Conservation (phyloP, 64 coral and sea anemone genomes). For the Orbicella faveolata region DNA sequence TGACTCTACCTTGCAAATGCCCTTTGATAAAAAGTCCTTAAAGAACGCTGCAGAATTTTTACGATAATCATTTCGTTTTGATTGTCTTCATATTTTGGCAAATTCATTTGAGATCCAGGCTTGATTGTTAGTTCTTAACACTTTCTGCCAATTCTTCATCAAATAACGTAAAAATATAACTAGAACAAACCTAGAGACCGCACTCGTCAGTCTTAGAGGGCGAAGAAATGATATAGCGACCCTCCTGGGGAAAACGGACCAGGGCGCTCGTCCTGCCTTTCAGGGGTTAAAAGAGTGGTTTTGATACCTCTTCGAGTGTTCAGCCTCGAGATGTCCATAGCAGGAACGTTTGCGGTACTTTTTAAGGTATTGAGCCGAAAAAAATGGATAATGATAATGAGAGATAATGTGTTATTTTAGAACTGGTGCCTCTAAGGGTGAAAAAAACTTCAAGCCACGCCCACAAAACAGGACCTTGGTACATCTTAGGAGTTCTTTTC, state of each 20-base stretch:
- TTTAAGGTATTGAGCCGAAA: background rate
- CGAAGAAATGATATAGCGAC: background rate
- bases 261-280: background rate
- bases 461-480: too few species aligned
- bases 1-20: too few species aligned
- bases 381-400: too few species aligned
- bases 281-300: too few species aligned
- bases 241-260: background rate
- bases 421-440: too few species aligned
- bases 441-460: too few species aligned
- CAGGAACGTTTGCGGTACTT: background rate
- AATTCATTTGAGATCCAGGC: background rate
- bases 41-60: too few species aligned
- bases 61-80: background rate
- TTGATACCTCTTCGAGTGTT: too few species aligned
- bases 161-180: background rate
- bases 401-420: too few species aligned
- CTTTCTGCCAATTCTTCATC: background rate
- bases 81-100: background rate
- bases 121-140: background rate
- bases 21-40: too few species aligned
- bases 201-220: background rate
- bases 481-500: too few species aligned
- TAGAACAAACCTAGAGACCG: background rate
- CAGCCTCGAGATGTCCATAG: background rate